Percentiles rank a stretch among this genome's conserved stretches.
These are phyloP conservation scores for Aplysina aerophoba DNA, from an alignment of 37 sponge, comb jelly and placozoan species.

Conservation along the genomic window DNA sequence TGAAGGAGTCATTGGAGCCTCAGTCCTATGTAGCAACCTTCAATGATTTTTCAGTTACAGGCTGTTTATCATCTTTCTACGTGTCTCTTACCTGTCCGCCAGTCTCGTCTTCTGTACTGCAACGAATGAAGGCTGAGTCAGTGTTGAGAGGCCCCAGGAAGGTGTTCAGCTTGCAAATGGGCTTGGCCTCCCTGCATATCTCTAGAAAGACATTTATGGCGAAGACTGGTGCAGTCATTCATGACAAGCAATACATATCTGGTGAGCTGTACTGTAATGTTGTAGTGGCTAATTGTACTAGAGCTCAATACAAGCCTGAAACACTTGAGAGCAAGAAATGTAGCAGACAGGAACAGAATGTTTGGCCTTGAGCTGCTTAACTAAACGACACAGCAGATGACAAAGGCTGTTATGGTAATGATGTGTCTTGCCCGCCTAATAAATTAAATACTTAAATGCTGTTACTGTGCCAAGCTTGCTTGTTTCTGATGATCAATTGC, in stretches of 20 bases:
- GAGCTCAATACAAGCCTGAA: too few relatives aligned
- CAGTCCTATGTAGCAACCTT: constrained; percentile 28
- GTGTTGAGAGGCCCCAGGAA: constrained; percentile 39
- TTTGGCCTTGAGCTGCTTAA: too few relatives aligned
- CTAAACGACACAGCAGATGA: too few relatives aligned
- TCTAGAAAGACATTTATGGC: constrained; percentile 45
- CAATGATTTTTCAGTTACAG: constrained; percentile 74
- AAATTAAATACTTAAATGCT: too few relatives aligned
- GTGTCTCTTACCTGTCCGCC: constrained; percentile 52
- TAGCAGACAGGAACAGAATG: too few relatives aligned
- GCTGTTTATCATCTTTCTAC: constrained; percentile 65
- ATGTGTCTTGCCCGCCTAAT: too few relatives aligned
- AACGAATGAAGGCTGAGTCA: background rate
- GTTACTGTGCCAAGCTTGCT: too few relatives aligned
- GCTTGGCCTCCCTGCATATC: constrained; percentile 72
- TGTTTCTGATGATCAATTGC: too few relatives aligned
- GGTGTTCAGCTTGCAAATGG: constrained; percentile 68
- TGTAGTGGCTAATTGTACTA: too few relatives aligned
- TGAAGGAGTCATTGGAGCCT: background rate
- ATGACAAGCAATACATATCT: constrained; percentile 37
- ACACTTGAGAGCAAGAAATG: too few relatives aligned
- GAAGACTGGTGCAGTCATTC: background rate
- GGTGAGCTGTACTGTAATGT: background rate
- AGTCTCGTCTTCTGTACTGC: constrained; percentile 13
- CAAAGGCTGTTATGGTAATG: too few relatives aligned